These are phyloP conservation scores for Platyscapa corneri DNA, from an alignment of 1,140 invertebrate species.

Conservation along the genomic window DNA sequence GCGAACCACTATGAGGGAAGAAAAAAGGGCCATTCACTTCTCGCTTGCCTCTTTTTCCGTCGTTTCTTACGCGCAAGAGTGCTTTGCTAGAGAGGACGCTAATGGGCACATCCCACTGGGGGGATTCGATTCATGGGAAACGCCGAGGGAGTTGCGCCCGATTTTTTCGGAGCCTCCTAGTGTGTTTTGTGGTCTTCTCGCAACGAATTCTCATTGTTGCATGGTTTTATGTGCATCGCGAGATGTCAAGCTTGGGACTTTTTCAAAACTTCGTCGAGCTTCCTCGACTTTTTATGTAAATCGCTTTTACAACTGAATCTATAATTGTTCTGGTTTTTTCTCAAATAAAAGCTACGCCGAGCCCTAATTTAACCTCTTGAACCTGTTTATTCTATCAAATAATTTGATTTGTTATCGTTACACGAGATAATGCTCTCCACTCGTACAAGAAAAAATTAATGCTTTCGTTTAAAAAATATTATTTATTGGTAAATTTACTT, in stretches of 20 bases:
- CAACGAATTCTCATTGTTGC: background rate
- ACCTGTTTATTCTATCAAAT: no score
- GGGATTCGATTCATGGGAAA: slow-evolving; percentile 65
- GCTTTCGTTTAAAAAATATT: no score
- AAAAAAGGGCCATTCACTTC: slow-evolving; percentile 67
- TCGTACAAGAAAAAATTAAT: no score
- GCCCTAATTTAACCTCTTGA: no score
- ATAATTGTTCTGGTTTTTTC: no score
- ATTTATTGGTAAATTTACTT: no score
- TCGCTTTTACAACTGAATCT: no score
- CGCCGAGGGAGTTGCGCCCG: slow-evolving; percentile 48
- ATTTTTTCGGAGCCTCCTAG: slow-evolving; percentile 36
- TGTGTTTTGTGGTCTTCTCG: slow-evolving; percentile 54
- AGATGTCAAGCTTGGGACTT: background rate
- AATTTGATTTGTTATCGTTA: no score
- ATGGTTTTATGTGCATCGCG: background rate
- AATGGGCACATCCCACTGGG: slow-evolving; percentile 58
- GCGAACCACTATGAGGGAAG: slow-evolving; percentile 58
- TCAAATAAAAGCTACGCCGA: no score
- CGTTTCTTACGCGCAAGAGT: slow-evolving; percentile 19
- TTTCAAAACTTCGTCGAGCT: background rate
- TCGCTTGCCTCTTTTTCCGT: slow-evolving; percentile 10
- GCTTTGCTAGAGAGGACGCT: slow-evolving; percentile 53
- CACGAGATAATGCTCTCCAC: no score
- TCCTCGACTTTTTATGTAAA: no score